Evolutionary conservation across 2,113 vertebrate species (phyloP), one percentile per base, ranked within the genome.

Genomic region (Lipophrys pholis): DNA sequence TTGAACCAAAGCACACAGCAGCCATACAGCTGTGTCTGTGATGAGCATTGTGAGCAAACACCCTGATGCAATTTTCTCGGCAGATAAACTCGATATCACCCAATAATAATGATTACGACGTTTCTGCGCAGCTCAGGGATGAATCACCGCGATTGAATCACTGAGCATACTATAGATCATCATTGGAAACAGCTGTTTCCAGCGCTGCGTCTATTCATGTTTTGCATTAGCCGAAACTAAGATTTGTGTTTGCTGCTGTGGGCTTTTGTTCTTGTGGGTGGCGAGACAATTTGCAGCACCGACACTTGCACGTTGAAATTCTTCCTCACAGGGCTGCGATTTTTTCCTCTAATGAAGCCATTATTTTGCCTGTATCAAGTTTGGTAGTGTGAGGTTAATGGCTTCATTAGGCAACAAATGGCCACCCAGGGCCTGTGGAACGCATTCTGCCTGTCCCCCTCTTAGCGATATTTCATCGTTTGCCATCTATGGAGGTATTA

Each of bases 321-420:
- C 66, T 45, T 79, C 65, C 75, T 86, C 62, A 84, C 83, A 74
- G 53, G 51, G 65, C 78, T 77, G 70, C 69, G 76, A 82, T 86
- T 80, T 76, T 77, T 83, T 41, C 39, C 73, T 80, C 79, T 91
- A 92, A 93, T 93, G 87, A 87, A 88, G 85, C 74, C 88, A 91
- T 93, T 91, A 89, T 84, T 93, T 90, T 83, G 67, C 89, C 73
- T 54, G 82, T 79, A 92, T 93, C 86, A 89, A 64, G 88, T 93
- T 90, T 78, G 81, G 87, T 89, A 88, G 92, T 88, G 79, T 90
- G 88, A 91, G 90, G 91, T 93, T 93, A 93, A 93, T 93, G 92
- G 90, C 82, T 90, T 87, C 91, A 93, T 92, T 93, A 93, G 83
- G 82, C 90, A 82, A 86, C 85, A 89, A 91, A 90, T 91, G 69